Base-by-base conservation (phyloP, 1,140 invertebrate genomes). In the Drosophila nasuta region DNA sequence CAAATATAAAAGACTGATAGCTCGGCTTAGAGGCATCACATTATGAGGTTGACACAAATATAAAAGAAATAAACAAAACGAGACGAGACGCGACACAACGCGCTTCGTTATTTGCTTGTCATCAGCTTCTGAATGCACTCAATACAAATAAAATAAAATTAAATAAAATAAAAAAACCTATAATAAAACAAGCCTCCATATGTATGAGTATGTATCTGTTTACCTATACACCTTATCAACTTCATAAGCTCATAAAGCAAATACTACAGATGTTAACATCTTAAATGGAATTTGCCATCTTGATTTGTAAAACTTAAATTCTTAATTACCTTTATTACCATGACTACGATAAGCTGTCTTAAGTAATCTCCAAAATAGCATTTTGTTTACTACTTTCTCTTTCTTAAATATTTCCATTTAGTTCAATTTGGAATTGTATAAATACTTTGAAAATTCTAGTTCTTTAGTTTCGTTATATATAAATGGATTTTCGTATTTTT, bases 1-100 rank as follows among this genome's bases (percentile, higher is more conserved):
- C 48, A 74, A 60, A 75, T 76, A 81, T 89, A 89, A 89, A 86
- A 74, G 71, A 75, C 81, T 71, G 78, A 81, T 81, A 81, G 74
- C 78, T n/a, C 75, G 65, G 75, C 75, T 85, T 75, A 73, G 57
- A 75, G 85, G 62, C 80, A 88, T 88, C 71, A 76, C 81, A 76
- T 88, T 75, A 89, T 77, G 78, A 90, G 72, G 71, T 79, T 76
- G 72, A 74, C 81, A 85, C 52, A 81, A 75, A 79, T 77, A 75
- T 76, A 80, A 80, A 80, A 62, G 49, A 74, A 79, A 72, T 86
- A 69, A 82, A 87, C 56, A 77, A 64, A 11, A 38, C 7, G 10
- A 25, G 3, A 15, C 52, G 25, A 69, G 58, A 49, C 58, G 30
- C 30, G 30, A 51, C 28, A 15, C 52, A 15, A 69, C 67, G 49